phyloP scores from a whole-genome alignment of 2,888 invertebrate genomes.

The Baronia brevicornis region DNA sequence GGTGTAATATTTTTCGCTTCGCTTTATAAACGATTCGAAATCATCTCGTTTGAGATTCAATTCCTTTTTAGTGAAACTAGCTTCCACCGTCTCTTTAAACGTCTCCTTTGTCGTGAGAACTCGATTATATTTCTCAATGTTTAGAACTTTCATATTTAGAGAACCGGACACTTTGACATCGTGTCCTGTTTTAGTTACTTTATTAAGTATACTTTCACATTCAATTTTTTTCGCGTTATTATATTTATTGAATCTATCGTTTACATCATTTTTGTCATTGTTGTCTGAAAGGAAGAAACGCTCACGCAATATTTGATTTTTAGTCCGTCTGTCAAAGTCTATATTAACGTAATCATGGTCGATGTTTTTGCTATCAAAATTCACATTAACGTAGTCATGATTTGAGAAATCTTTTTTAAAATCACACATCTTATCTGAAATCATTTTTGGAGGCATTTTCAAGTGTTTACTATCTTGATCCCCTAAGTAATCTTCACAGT shows the following conservation, averaged over 20 bases:
- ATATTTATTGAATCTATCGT: slow-evolving; percentile 47
- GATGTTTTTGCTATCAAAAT: slow-evolving; percentile 29
- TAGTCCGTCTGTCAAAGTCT: slow-evolving; percentile 36
- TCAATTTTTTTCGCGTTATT: slow-evolving; percentile 56
- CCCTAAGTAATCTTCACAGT: slow-evolving; percentile 38
- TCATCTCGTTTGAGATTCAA: slow-evolving; percentile 43
- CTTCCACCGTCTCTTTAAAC: slow-evolving; percentile 51
- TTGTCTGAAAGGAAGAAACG: slow-evolving; percentile 46
- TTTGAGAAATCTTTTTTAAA: slow-evolving; percentile 63
- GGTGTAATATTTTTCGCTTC: slow-evolving; percentile 65
- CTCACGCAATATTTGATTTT: slow-evolving; percentile 55
- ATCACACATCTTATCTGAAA: slow-evolving; percentile 55
- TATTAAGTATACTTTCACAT: slow-evolving; percentile 60
- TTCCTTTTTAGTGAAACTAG: slow-evolving; percentile 57
- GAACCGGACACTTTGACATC: slow-evolving; percentile 57
- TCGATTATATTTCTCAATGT: slow-evolving; percentile 57
- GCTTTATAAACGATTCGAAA: slow-evolving; percentile 60
- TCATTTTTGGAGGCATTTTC: slow-evolving; percentile 47
- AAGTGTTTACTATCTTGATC: slow-evolving; percentile 28
- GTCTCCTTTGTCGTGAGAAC: slow-evolving; percentile 61
- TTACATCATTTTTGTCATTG: slow-evolving; percentile 50
- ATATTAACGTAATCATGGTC: slow-evolving; percentile 25
- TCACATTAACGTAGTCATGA: slow-evolving; percentile 57
- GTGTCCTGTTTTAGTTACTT: slow-evolving; percentile 52
- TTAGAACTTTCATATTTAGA: slow-evolving; percentile 58